phyloP scores from a whole-genome alignment of 1,140 invertebrate species.

The Trachelipus rathkii region DNA sequence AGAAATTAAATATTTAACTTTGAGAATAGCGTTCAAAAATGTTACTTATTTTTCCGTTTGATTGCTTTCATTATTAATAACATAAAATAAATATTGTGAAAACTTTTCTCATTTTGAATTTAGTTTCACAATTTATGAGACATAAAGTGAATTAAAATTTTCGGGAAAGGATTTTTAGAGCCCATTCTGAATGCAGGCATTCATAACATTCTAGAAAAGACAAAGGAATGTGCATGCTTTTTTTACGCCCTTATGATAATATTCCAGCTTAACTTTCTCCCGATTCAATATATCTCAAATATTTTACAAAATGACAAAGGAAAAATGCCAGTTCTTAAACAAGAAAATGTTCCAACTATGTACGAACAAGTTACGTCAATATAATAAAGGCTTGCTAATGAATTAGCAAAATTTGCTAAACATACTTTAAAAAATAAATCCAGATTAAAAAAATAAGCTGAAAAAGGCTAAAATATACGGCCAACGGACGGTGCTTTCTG shows the following conservation, averaged over 20 bases:
- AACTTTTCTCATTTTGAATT: conserved; percentile 8
- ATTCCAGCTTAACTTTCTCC: conserved; percentile 6
- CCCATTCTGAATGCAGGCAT: conserved; percentile 7
- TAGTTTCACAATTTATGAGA: conserved; percentile 12
- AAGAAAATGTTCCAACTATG: conserved; percentile 7
- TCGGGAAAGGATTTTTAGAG: background rate
- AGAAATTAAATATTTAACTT: too few species aligned
- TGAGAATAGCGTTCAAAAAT: background rate
- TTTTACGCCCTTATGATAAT: conserved; percentile 12
- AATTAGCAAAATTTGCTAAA: conserved; percentile 5
- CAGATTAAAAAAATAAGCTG: background rate
- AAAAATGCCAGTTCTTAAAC: background rate
- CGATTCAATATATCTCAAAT: conserved; percentile 11
- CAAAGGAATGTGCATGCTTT: background rate
- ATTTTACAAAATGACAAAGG: background rate
- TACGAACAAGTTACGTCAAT: conserved; percentile 4
- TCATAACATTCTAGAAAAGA: conserved; percentile 13
- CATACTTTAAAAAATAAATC: background rate
- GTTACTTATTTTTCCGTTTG: background rate
- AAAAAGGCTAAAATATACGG: conserved; percentile 10
- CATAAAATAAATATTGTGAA: conserved; percentile 12
- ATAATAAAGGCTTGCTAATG: conserved; percentile 13
- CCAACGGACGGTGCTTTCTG: background rate
- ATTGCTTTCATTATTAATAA: conserved; percentile 6
- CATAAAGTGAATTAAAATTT: conserved; percentile 4